Conservation (phyloP, 2,797 vertebrate species). For the Rhinoraja longicauda region DNA sequence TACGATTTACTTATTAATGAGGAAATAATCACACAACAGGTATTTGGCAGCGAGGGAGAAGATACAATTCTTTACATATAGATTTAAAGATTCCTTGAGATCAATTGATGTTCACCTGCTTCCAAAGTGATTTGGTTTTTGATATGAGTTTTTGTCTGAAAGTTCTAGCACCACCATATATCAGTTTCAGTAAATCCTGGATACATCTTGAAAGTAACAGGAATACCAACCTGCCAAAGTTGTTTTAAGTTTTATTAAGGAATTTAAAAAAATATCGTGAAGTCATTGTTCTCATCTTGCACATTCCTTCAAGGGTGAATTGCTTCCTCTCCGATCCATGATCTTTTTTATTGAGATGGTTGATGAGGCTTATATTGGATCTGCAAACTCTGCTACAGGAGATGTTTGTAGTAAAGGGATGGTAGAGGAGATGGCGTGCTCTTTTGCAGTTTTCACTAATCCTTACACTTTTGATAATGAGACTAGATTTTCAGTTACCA, state of each 20-base stretch:
- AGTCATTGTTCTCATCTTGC: too few relatives aligned
- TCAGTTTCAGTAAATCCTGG: neutral
- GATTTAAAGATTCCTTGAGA: neutral
- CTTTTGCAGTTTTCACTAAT: too few relatives aligned
- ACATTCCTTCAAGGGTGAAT: too few relatives aligned
- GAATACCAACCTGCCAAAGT: neutral
- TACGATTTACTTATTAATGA: neutral
- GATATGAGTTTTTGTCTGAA: neutral
- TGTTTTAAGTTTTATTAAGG: neutral
- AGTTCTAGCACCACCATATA: neutral
- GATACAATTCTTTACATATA: neutral
- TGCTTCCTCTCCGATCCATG: too few relatives aligned
- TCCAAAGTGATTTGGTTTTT: neutral
- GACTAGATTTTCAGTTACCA: too few relatives aligned
- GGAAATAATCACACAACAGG: neutral
- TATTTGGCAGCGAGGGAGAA: neutral
- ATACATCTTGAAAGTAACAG: neutral
- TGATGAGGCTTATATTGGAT: too few relatives aligned
- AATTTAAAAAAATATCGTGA: neutral
- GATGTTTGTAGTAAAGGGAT: too few relatives aligned
- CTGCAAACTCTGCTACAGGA: too few relatives aligned
- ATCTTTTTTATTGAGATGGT: too few relatives aligned
- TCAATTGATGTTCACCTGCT: neutral
- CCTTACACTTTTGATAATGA: too few relatives aligned
- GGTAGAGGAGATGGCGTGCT: too few relatives aligned